A percentile compares a stretch with the other conserved stretches of the same genome.
Conservation (phyloP, 2,113 vertebrate species). For the Calidris pygmaea region DNA sequence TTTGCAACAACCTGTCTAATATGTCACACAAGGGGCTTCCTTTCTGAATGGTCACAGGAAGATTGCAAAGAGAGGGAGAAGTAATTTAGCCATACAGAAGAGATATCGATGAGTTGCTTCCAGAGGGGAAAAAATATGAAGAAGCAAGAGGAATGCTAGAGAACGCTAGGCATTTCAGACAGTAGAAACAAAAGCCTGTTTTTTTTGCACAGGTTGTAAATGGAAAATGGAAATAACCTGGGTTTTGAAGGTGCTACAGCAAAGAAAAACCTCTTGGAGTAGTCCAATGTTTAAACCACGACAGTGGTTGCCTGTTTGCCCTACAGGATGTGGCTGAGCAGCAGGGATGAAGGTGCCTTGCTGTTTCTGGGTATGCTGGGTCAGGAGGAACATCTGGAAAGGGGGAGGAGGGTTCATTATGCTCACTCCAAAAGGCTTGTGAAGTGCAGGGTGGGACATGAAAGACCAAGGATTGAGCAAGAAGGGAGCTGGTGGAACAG, state of each 20-base stretch:
- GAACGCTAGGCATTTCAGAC: not conserved
- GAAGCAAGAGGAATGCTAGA: not conserved
- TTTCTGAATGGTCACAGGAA: not conserved
- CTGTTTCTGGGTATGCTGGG: not conserved
- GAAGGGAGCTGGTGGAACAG: not conserved
- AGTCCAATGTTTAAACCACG: not conserved
- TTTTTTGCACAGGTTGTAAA: not conserved
- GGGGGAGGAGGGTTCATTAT: not conserved
- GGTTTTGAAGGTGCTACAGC: not conserved
- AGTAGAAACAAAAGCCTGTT: fast-evolving
- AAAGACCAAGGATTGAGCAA: not conserved
- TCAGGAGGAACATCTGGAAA: not conserved
- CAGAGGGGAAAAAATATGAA: not conserved
- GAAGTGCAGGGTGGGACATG: not conserved
- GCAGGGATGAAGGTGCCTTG: not conserved
- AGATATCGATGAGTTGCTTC: not conserved
- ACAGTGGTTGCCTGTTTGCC: not conserved
- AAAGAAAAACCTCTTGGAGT: not conserved
- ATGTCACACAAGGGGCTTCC: not conserved
- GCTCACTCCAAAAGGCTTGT: not conserved
- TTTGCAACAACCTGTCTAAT: not conserved
- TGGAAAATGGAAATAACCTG: not conserved
- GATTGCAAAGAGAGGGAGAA: not conserved
- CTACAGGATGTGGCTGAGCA: not conserved
- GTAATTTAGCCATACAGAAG: not conserved